Conservation (phyloP, 64 coral and sea anemone genomes). For the Porites lutea region DNA sequence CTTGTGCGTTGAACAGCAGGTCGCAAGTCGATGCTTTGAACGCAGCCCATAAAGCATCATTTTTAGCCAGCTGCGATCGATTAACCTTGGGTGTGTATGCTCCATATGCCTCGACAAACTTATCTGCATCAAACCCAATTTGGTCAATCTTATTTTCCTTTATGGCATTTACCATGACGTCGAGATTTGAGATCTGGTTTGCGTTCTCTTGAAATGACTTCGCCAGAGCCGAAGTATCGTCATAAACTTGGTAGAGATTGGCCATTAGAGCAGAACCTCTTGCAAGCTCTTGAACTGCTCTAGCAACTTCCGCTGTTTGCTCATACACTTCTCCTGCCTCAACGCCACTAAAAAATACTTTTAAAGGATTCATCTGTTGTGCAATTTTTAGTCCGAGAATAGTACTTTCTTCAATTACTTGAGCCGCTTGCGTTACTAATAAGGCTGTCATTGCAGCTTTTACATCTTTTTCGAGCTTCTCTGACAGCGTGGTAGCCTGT, state of each 20-base stretch:
- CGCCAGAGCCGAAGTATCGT: not conserved
- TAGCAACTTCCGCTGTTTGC: conserved; percentile 29
- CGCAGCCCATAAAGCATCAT: conserved; percentile 49
- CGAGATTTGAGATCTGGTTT: conserved; percentile 22
- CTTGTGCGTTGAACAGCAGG: conserved; percentile 18
- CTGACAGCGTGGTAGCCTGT: not conserved
- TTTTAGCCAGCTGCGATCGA: not conserved
- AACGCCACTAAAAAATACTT: conserved; percentile 35
- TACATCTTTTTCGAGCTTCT: conserved; percentile 38
- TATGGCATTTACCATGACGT: conserved; percentile 45
- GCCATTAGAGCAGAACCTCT: conserved; percentile 10
- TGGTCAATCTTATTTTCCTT: not conserved
- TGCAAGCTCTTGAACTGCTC: conserved; percentile 11
- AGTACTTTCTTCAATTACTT: conserved; percentile 27
- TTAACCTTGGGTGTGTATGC: conserved; percentile 60
- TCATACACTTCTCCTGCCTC: conserved; percentile 13
- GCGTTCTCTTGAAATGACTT: conserved; percentile 43
- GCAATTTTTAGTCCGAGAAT: conserved; percentile 21
- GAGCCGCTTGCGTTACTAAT: not conserved
- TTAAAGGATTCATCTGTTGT: conserved; percentile 38
- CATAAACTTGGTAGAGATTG: not conserved
- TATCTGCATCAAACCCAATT: conserved; percentile 53
- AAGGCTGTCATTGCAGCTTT: conserved; percentile 20
- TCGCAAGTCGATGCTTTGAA: conserved; percentile 54
- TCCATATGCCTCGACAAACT: conserved; percentile 57